These are phyloP conservation scores for Puntigrus tetrazona DNA, from an alignment of 2,113 vertebrate genomes.

Conservation along the genomic window DNA sequence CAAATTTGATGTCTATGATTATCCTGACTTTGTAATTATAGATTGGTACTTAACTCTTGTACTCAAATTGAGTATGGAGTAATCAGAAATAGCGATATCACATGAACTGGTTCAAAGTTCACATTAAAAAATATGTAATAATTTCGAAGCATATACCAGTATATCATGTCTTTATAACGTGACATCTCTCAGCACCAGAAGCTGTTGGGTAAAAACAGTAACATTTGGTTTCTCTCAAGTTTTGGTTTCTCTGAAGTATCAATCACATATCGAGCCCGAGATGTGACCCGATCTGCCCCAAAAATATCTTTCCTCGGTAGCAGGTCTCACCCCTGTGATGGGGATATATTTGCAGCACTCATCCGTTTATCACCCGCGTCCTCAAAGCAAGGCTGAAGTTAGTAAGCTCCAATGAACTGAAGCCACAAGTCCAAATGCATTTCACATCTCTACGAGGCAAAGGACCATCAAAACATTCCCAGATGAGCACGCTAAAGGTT, in stretches of 20 bases:
- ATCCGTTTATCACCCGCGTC: constrained; percentile 22
- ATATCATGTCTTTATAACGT: background rate
- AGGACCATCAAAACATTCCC: constrained; percentile 9
- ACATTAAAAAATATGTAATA: background rate
- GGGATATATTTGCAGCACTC: constrained; percentile 10
- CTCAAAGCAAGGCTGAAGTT: constrained; percentile 37
- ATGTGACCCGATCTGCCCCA: background rate
- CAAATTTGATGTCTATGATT: constrained; percentile 3
- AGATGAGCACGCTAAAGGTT: constrained; percentile 11
- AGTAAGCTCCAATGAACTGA: constrained; percentile 22
- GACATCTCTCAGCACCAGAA: too few relatives aligned
- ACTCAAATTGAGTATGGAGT: background rate
- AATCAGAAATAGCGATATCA: background rate
- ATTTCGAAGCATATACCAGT: background rate
- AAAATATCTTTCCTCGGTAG: background rate
- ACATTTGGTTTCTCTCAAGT: background rate
- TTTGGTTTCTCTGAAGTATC: background rate
- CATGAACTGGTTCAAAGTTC: background rate
- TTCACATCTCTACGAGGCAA: background rate
- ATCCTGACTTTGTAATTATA: background rate
- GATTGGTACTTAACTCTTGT: background rate
- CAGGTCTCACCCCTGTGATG: background rate
- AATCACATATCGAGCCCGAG: background rate
- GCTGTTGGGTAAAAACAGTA: background rate
- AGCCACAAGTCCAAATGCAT: constrained; percentile 13